A percentile compares a stretch with the other conserved stretches of the same genome.
Evolutionary conservation across 2,888 invertebrate species (phyloP).

Genomic region (Linnaemya tessellans): DNA sequence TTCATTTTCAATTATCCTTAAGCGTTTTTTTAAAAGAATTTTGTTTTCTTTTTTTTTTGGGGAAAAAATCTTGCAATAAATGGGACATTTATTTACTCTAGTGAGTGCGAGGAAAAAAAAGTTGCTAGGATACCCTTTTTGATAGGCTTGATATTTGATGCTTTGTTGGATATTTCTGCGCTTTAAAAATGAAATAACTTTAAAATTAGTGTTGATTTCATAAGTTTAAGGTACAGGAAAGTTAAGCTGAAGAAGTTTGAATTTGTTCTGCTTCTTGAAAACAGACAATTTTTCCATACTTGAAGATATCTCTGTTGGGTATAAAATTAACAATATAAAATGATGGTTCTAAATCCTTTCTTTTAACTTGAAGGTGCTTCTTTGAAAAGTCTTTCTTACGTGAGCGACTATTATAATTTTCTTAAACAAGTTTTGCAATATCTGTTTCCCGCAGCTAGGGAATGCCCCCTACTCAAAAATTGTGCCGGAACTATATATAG

Average conservation of each 20-base stretch:
- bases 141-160: conserved; percentile 64
- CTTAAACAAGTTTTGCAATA: too few relatives aligned
- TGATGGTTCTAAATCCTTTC: too few relatives aligned
- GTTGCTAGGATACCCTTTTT: conserved; percentile 72
- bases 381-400: too few relatives aligned
- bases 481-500: too few relatives aligned
- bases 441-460: too few relatives aligned
- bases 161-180: conserved; percentile 53
- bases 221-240: neutral
- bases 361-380: too few relatives aligned
- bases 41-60: conserved; percentile 2
- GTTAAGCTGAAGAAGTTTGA: neutral
- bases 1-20: conserved; percentile 72
- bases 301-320: too few relatives aligned
- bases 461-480: too few relatives aligned
- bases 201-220: neutral
- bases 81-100: conserved; percentile 34
- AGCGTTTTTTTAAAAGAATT: conserved; percentile 50
- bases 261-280: neutral
- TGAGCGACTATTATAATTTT: too few relatives aligned
- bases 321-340: too few relatives aligned
- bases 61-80: conserved; percentile 25
- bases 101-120: neutral
- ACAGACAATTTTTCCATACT: too few relatives aligned
- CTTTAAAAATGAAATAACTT: conserved; percentile 15